Evolutionary conservation across 2,888 invertebrate species (phyloP), one percentile per base, ranked within the genome.

Genomic region (Drosophila recens): DNA sequence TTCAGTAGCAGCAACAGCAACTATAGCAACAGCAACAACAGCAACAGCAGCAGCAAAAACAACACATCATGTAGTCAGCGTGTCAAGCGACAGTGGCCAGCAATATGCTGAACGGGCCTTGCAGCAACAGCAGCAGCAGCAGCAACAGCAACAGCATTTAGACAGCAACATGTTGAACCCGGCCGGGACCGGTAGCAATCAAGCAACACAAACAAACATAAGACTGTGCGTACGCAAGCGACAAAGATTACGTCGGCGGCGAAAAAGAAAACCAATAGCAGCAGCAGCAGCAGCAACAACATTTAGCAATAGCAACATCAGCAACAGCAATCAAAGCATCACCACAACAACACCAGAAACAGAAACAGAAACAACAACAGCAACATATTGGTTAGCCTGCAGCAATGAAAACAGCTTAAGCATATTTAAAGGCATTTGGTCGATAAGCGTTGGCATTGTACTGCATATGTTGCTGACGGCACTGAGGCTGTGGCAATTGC

Each of bases 161-260:
- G 66, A 73, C 72, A 81, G 73, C 80, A 88, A 83, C 74, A 88
- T 77, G 80, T 77, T 80, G 76, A 75, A 45, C 8, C 46, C 75
- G 69, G 75, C 43, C 48, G 75, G 30, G 56, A 73, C 57, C 62
- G 79, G 54, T 59, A 73, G 76, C 80, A 67, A 77, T 49, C 75
- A 84, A 72, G 72, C 65, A 80, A 82, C 68, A 80, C 78, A 90
- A 72, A 79, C 76, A 87, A 91, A 80, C 71, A 87, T 90, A 91
- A 91, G 91, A 91, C 91, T 91, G 91, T 89, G 85, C 86, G 80
- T 82, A 85, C 85, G 88, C 77, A 91, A 91, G 80, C 83, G 90
- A 79, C 90, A 86, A 86, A 80, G 90, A 77, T 87, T 90, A 71
- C 90, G 91, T 69, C 80, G 91, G 73, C 90, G 90, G 57, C 90